Conservation (phyloP, 2,888 invertebrate genomes). For the Eurytoma californica region DNA sequence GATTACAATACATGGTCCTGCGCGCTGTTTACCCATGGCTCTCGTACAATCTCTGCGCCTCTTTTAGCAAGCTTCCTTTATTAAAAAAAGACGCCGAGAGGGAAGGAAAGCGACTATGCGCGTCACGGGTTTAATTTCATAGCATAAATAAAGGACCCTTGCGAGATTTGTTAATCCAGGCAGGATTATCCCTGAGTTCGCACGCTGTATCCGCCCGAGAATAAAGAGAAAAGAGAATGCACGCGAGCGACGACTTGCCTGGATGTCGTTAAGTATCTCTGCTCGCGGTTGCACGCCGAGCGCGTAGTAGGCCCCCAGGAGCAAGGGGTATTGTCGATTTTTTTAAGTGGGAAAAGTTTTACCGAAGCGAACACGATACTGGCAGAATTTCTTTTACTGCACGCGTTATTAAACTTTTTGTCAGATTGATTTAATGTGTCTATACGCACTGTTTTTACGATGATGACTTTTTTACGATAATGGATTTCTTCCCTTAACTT, state of each 20-base stretch:
- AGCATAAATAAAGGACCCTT: conserved; percentile 22
- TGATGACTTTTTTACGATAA: no score
- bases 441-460: no score
- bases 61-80: not conserved
- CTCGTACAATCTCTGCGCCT: not conserved
- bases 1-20: no score
- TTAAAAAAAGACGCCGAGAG: not conserved
- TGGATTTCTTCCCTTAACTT: no score
- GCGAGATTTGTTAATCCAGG: conserved; percentile 6
- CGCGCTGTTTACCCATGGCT: no score
- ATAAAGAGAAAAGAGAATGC: not conserved
- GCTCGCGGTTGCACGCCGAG: not conserved
- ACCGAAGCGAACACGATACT: no score
- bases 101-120: not conserved
- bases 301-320: not conserved
- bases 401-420: no score
- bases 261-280: conserved; percentile 13
- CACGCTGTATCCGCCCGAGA: not conserved
- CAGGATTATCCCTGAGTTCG: not conserved
- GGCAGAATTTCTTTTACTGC: no score
- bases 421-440: no score
- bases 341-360: no score
- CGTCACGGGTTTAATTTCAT: conserved; percentile 17
- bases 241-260: not conserved
- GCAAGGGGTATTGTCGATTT: no score